phyloP scores from a whole-genome alignment of 2,888 invertebrate genomes.

The Orchestes rusci region DNA sequence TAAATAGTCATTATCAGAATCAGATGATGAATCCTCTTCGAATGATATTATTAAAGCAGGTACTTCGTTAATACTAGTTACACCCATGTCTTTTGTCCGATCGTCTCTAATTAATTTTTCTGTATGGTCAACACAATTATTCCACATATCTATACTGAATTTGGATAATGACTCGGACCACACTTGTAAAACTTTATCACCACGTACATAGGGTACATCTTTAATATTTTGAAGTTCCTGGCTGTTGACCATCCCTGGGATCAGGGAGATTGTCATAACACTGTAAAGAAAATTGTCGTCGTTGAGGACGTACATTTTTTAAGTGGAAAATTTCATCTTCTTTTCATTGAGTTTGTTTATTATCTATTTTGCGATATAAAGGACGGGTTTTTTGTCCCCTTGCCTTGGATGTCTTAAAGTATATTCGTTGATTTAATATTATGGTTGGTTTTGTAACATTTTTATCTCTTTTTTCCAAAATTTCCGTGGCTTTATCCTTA shows the following conservation, averaged over 20 bases:
- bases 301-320: slow-evolving; percentile 8
- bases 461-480: not conserved
- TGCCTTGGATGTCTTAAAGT: not conserved
- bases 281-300: slow-evolving; percentile 7
- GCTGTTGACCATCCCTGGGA: slow-evolving; percentile 8
- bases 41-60: too few relatives aligned
- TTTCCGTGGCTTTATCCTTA: not conserved
- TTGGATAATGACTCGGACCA: too few relatives aligned
- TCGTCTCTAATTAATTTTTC: too few relatives aligned
- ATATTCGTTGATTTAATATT: too few relatives aligned
- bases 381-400: slow-evolving; percentile 4
- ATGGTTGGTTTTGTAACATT: slow-evolving; percentile 1
- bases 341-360: not conserved
- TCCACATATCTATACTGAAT: too few relatives aligned
- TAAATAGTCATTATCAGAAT: too few relatives aligned
- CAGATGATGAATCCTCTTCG: too few relatives aligned
- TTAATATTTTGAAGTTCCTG: slow-evolving; percentile 7
- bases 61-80: too few relatives aligned
- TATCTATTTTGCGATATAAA: slow-evolving; percentile 1
- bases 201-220: not conserved
- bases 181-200: too few relatives aligned
- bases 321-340: slow-evolving; percentile 4
- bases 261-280: slow-evolving; percentile 8
- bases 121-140: too few relatives aligned
- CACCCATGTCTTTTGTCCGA: too few relatives aligned